Evolutionary conservation across 2,113 vertebrate species (phyloP).

Genomic region (Poicephalus meyeri): DNA sequence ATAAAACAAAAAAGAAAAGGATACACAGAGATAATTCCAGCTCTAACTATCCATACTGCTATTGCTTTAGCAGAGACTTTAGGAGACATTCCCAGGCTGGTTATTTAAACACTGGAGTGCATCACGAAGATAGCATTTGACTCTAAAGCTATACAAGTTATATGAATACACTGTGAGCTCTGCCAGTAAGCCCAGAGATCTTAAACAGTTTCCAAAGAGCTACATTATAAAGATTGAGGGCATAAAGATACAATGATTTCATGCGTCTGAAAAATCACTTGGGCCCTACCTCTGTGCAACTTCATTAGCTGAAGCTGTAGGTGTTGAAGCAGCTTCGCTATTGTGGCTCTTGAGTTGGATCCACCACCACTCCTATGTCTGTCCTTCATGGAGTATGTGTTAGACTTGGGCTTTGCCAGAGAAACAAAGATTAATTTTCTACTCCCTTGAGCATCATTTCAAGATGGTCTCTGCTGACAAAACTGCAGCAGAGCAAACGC

Average conservation of each 20-base stretch:
- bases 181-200: not conserved
- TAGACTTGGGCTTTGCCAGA: not conserved
- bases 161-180: not conserved
- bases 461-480: not conserved
- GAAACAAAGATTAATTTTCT: not conserved
- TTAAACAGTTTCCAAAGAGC: not conserved
- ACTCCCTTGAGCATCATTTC: not conserved
- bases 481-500: not conserved
- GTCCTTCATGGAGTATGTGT: not conserved
- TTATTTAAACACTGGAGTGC: not conserved
- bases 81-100: not conserved
- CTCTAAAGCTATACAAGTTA: not conserved
- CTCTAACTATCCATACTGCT: not conserved
- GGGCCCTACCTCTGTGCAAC: not conserved
- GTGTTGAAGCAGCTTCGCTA: not conserved
- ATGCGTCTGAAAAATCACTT: not conserved
- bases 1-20: not conserved
- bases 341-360: not conserved
- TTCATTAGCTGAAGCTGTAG: not conserved
- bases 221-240: not conserved
- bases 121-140: not conserved
- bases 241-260: not conserved
- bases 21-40: accelerated
- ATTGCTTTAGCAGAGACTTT: not conserved
- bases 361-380: not conserved